Evolutionary conservation across 1,140 invertebrate genomes (phyloP), one percentile per base, ranked within the genome.

Genomic region (Papilio helenus): DNA sequence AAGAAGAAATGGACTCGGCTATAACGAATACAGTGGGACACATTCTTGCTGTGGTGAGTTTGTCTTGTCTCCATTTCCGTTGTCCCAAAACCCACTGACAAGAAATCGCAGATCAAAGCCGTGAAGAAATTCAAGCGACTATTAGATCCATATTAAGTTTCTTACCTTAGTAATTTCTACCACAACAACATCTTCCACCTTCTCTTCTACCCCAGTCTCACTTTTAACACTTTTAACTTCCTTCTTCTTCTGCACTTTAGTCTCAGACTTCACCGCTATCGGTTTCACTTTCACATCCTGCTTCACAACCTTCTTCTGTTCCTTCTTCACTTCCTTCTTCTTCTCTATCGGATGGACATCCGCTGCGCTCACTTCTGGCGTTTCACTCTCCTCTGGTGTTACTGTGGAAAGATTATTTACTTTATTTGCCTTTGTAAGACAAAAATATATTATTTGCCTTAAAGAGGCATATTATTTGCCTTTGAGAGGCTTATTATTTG

Each of bases 321-420:
- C 80, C 77, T 29, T 80, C 85, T 55, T 85, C 86, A 4, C 10
- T 20, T 5, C 89, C 87, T 78, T 85, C 68, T 87, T 87, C 29
- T 90, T 86, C 20, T 73, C 71, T 55, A 86, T 86, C 5, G 88
- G 87, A 3, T 87, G 82, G 0, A 87, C 20, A 73, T 91, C 89
- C 9, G 89, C 88, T 29, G 91, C 90, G 72, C 85, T 87, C 14
- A 91, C 90, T 81, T 93, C 91, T 8, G 91, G 88, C 0, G 89
- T 86, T 8, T 90, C 89, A 23, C 79, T 83, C 9, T 84, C 80
- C 14, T 84, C 77, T 39, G 76, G 79, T 51, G 83, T 34, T 34
- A 34, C 34, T 34, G 34, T 34, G 34, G 34, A 34, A 34, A 34
- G 5, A 34, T 34, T 4, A 34, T 34, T 34, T 34, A 34, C 3